A percentile compares a stretch with the other conserved stretches of the same genome.
phyloP scores from a whole-genome alignment of 1,140 invertebrate genomes.

The Scaptomyza montana region DNA sequence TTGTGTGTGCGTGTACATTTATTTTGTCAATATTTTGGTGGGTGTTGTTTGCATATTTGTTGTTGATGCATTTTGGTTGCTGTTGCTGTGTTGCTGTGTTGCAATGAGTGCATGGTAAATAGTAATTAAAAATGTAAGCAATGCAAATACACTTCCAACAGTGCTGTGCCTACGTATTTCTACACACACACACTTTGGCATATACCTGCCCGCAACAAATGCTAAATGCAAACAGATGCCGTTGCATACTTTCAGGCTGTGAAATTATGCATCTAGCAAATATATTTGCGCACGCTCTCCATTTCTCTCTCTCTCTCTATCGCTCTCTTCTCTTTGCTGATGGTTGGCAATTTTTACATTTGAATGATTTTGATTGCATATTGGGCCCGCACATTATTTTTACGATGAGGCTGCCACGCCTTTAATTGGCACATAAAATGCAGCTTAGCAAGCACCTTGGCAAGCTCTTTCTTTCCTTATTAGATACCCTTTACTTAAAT shows the following conservation, averaged over 20 bases:
- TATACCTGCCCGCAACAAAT: conserved; percentile 40
- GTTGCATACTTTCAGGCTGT: conserved; percentile 56
- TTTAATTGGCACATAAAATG: conserved; percentile 50
- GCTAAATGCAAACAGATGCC: conserved; percentile 54
- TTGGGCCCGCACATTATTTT: conserved; percentile 34
- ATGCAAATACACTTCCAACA: conserved; percentile 63
- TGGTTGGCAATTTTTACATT: conserved; percentile 44
- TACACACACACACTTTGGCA: conserved; percentile 6
- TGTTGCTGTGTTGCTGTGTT: conserved; percentile 24
- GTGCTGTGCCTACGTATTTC: conserved; percentile 9
- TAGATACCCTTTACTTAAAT: background rate
- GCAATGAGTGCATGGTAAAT: conserved; percentile 68
- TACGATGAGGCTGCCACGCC: conserved; percentile 31
- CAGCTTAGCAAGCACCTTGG: background rate
- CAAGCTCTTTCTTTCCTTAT: background rate
- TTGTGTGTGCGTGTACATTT: conserved; percentile 19
- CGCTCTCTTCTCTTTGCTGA: conserved; percentile 4
- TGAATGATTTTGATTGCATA: conserved; percentile 48
- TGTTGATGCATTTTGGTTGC: conserved; percentile 50
- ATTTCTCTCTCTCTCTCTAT: no score
- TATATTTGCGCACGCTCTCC: conserved; percentile 40
- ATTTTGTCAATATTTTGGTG: conserved; percentile 73
- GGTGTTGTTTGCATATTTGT: conserved; percentile 51
- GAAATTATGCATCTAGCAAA: conserved; percentile 70
- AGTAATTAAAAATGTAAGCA: conserved; percentile 80